phyloP scores from a whole-genome alignment of 2,888 invertebrate species.

The Ypsolopha scabrella region DNA sequence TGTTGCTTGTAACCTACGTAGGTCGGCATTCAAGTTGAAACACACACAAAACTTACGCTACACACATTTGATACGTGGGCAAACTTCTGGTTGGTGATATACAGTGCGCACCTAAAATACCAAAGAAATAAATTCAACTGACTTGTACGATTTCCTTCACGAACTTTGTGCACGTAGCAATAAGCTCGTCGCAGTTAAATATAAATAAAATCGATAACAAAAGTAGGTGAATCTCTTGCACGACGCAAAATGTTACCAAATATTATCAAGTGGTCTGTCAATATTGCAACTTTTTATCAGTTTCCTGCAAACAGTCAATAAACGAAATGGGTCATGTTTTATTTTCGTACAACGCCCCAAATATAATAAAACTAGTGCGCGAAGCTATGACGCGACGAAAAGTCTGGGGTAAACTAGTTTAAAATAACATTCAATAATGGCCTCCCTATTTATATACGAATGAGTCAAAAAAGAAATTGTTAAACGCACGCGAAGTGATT shows the following conservation, averaged over 20 bases:
- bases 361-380: conserved; percentile 17
- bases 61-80: too few species aligned
- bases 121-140: too few species aligned
- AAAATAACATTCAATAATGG: conserved; percentile 25
- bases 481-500: conserved; percentile 51
- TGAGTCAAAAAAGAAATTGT: conserved; percentile 38
- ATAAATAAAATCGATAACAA: conserved; percentile 29
- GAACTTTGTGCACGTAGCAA: too few species aligned
- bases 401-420: conserved; percentile 32
- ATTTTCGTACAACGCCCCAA: conserved; percentile 34
- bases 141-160: too few species aligned
- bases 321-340: conserved; percentile 47
- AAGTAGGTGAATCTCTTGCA: conserved; percentile 61
- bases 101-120: too few species aligned
- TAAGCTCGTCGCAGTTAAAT: too few species aligned
- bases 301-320: conserved; percentile 41
- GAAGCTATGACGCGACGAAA: conserved; percentile 26
- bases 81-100: too few species aligned
- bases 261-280: conserved; percentile 56
- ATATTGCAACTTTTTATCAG: conserved; percentile 58
- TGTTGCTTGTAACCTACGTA: too few species aligned
- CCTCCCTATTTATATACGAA: conserved; percentile 30
- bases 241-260: conserved; percentile 43
- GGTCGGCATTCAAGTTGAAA: too few species aligned
- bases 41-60: too few species aligned